Percentiles rank a stretch among this genome's conserved stretches.
phyloP scores from a whole-genome alignment of 2,888 invertebrate genomes.

The Torymus tubicola region DNA sequence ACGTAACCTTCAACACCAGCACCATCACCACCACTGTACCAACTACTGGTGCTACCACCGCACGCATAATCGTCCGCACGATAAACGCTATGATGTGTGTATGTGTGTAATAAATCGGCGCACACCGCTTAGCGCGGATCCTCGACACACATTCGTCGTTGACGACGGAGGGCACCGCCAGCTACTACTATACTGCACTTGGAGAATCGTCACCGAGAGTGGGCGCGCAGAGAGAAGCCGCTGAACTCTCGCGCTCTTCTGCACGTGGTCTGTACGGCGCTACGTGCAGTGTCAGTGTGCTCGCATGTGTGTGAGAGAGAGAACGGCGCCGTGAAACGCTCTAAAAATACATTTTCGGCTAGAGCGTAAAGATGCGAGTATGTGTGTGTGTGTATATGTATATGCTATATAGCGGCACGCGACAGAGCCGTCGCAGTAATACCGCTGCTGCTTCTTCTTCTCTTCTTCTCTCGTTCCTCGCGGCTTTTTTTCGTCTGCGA shows the following conservation, averaged over 20 bases:
- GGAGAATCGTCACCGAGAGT: background rate
- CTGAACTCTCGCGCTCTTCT: conserved; percentile 54
- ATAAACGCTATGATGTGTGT: too few relatives aligned
- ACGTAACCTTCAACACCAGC: background rate
- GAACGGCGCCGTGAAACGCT: background rate
- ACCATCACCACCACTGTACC: too few relatives aligned
- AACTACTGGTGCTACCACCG: too few relatives aligned
- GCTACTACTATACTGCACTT: too few relatives aligned
- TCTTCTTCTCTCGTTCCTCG: too few relatives aligned
- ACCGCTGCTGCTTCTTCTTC: too few relatives aligned
- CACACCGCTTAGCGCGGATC: background rate
- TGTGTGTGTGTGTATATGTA: background rate
- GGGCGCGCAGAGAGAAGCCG: conserved; percentile 47
- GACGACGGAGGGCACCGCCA: too few relatives aligned
- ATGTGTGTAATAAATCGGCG: too few relatives aligned
- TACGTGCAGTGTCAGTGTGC: background rate
- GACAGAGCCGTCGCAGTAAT: too few relatives aligned
- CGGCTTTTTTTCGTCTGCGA: too few relatives aligned
- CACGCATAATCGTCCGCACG: background rate
- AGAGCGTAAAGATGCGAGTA: background rate
- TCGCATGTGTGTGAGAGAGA: background rate
- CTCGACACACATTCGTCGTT: conserved; percentile 37
- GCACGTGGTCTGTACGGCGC: conserved; percentile 47
- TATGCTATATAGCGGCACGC: too few relatives aligned
- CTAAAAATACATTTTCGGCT: conserved; percentile 54